These are phyloP conservation scores for Pelodiscus sinensis DNA, from an alignment of 2,113 vertebrate species.

Conservation along the genomic window DNA sequence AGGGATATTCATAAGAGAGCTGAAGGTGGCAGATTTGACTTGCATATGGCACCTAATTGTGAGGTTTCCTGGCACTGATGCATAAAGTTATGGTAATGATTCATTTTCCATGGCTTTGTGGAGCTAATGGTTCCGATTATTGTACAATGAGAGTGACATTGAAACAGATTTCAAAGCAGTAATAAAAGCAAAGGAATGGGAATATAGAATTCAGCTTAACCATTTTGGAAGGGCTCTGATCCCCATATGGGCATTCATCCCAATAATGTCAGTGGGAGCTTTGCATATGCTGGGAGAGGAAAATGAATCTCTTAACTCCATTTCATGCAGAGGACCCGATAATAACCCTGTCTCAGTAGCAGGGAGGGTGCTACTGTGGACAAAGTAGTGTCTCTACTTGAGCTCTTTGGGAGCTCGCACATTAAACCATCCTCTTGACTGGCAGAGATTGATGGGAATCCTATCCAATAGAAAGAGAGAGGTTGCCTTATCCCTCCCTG, in stretches of 20 bases:
- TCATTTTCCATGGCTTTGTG: background rate
- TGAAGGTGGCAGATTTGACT: conserved; percentile 22
- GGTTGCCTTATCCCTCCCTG: background rate
- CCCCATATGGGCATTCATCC: background rate
- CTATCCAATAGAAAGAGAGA: rapidly evolving
- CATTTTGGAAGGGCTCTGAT: background rate
- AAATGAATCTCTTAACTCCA: background rate
- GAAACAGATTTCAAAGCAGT: background rate
- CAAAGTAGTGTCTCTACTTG: background rate
- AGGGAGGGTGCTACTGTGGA: background rate
- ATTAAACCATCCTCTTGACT: background rate
- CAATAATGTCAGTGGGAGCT: background rate
- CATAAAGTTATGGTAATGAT: background rate
- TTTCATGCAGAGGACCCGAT: background rate
- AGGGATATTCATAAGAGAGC: background rate
- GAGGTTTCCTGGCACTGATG: background rate
- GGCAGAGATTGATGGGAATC: background rate
- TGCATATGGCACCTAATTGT: rapidly evolving
- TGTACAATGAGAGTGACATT: background rate
- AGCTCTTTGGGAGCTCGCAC: background rate
- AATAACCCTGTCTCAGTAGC: background rate
- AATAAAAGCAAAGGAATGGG: background rate
- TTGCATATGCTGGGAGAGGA: background rate
- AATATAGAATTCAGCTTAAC: background rate
- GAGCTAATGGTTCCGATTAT: background rate